Evolutionary conservation across 2,888 invertebrate genomes (phyloP), one percentile per base, ranked within the genome.

Genomic region (Plebejus argus): DNA sequence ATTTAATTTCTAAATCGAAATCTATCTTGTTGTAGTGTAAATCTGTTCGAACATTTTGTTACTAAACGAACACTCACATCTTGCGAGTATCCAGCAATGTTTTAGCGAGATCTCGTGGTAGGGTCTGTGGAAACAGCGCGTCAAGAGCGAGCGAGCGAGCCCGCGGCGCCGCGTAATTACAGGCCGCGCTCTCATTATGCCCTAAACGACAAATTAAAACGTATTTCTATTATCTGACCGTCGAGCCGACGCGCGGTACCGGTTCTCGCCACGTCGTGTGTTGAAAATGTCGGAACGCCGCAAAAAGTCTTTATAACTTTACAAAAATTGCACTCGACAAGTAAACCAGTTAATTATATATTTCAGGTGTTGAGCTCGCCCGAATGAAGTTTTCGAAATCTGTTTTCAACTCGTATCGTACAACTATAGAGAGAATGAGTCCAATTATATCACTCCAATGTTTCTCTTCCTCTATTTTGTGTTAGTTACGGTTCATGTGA

Each of bases 141-240:
- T 95, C 95, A 95, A 90, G 94, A 92, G 91, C 91, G 92, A 91
- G 91, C 91, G 92, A 91, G 91, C 88, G 90, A 86, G 88, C 88
- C 90, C 90, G 89, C 91, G 89, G 89, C 94, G 89, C 87, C 87
- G 86, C 87, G 87, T 95, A 95, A 95, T 95, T 94, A 95, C 95
- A 95, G 95, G 93, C 91, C 93, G 83, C 85, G 86, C 86, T 87
- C 91, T 94, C 93, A 94, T 94, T 94, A 93, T 92, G 87, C 90
- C 90, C 91, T 93, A 94, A 94, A 94, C 93, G 93, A 94, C 93
- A 94, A 94, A 93, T 94, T 94, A 94, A 94, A 93, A 90, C 91
- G 92, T 91, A 89, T 92, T 94, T 93, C 93, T 93, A 93, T 93
- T 93, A 94, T 93, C 92, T 90, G 89, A 82, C 91, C 90, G 89